Percentiles rank a stretch among this genome's conserved stretches.
Conservation (phyloP, 2,113 vertebrate genomes). For the Cyanoderma ruficeps region DNA sequence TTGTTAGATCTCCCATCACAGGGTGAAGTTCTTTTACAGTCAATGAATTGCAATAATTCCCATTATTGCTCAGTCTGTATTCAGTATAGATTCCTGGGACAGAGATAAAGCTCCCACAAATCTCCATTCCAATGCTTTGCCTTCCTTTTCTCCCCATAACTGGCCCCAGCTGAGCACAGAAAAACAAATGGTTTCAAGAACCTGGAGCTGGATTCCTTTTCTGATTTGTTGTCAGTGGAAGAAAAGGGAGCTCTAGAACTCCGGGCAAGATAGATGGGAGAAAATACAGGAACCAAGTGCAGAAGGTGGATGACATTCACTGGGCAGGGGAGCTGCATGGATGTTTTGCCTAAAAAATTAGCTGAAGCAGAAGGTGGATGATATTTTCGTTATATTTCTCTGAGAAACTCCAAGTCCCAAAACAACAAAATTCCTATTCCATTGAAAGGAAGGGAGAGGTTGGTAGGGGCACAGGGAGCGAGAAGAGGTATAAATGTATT, state of each 20-base stretch:
- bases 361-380: neutral
- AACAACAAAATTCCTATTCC: neutral
- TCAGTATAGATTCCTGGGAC: neutral
- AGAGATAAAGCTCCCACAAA: neutral
- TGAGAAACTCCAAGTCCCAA: neutral
- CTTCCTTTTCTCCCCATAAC: neutral
- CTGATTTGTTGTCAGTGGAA: neutral
- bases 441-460: neutral
- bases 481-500: neutral
- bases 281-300: neutral
- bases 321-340: neutral
- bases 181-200: neutral
- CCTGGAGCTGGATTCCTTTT: neutral
- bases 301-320: neutral
- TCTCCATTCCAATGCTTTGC: neutral
- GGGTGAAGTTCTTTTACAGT: neutral
- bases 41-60: neutral
- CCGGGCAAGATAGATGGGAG: neutral
- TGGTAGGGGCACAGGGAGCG: fast-evolving
- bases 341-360: neutral
- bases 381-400: neutral
- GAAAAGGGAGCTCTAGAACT: neutral
- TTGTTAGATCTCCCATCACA: neutral
- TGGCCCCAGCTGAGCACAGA: neutral
- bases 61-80: neutral